These are phyloP conservation scores for Engystomops pustulosus DNA, from an alignment of 2,113 vertebrate species.

Conservation along the genomic window DNA sequence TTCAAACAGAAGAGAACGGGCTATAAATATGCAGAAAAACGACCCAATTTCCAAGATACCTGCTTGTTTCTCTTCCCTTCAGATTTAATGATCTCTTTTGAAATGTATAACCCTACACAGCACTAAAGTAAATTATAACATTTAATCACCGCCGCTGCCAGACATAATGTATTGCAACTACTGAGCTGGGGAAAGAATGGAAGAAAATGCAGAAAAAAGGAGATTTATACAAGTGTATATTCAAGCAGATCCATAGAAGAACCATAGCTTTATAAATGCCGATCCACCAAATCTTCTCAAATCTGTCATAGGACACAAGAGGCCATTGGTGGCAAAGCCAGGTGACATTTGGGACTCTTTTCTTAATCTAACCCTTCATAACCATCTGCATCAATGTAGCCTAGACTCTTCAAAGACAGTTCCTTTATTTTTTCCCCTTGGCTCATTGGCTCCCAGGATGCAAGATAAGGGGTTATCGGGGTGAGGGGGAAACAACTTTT, in stretches of 20 bases:
- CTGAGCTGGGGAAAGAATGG: constrained; percentile 28
- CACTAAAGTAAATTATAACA: constrained; percentile 46
- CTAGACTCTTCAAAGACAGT: too few relatives aligned
- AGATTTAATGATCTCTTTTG: constrained; percentile 49
- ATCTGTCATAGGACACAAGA: not conserved
- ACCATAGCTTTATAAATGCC: not conserved
- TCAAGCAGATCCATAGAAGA: not conserved
- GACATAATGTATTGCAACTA: constrained; percentile 46
- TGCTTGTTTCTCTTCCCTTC: constrained; percentile 51
- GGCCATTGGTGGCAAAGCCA: too few relatives aligned
- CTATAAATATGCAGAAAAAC: constrained; percentile 49
- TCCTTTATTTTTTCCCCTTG: too few relatives aligned
- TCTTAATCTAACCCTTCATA: not conserved
- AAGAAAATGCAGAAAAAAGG: not conserved
- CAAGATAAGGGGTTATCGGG: too few relatives aligned
- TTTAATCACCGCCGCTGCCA: constrained; percentile 37
- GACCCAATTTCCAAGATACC: constrained; percentile 47
- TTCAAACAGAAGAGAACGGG: constrained; percentile 20
- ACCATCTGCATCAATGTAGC: too few relatives aligned
- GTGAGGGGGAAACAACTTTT: too few relatives aligned
- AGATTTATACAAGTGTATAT: constrained; percentile 33
- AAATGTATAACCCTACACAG: constrained; percentile 49
- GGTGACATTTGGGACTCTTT: not conserved
- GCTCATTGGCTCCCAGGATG: too few relatives aligned
- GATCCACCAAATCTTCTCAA: not conserved